Evolutionary conservation across 2,797 vertebrate genomes (phyloP), one percentile per base, ranked within the genome.

Genomic region (Gymnopithys bicolor): DNA sequence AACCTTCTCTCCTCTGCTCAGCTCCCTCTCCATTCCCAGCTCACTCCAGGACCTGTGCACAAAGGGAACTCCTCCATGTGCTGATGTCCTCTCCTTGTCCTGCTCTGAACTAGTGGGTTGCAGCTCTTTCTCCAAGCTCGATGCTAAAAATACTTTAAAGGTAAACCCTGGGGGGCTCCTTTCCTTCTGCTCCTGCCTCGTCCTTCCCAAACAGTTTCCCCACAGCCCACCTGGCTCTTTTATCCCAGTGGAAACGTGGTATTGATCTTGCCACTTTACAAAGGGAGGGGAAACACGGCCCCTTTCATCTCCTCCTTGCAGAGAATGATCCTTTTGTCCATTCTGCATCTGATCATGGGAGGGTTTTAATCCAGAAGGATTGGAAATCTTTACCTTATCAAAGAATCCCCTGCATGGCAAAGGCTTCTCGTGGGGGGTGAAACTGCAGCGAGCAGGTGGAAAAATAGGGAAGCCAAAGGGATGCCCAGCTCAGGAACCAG

Each of bases 131-230:
- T 25, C 24, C 9, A 3, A 84, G 73, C 89, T 90, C 17, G 0
- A 19, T n/a, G 48, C 95, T 94, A 90, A 97, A 97, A 97, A 92
- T 87, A 87, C 76, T 90, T 81, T 43, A 18, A 89, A 86, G 62
- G 77, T 78, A 70, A 91, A 78, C 48, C 86, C 78, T 69, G 76
- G 81, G 64, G 76, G 45, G 46, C 28, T 80, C 46, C 30, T 94
- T 28, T 1, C 51, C 4, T 59, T 22, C 74, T 90, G 78, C 51
- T 88, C 56, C 83, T 23, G 51, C 75, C 67, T 69, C 80, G 62
- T 88, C 84, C 87, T 78, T 93, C 89, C 92, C 95, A 66, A 43
- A 66, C 75, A 68, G 39, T 75, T 58, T 62, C 53, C 85, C 81
- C 14, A 6, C 77, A 52, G 77, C 52, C 1, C 0, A 85, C 78